phyloP scores from a whole-genome alignment of 1,140 invertebrate genomes.

The Elymnias hypermnestra region DNA sequence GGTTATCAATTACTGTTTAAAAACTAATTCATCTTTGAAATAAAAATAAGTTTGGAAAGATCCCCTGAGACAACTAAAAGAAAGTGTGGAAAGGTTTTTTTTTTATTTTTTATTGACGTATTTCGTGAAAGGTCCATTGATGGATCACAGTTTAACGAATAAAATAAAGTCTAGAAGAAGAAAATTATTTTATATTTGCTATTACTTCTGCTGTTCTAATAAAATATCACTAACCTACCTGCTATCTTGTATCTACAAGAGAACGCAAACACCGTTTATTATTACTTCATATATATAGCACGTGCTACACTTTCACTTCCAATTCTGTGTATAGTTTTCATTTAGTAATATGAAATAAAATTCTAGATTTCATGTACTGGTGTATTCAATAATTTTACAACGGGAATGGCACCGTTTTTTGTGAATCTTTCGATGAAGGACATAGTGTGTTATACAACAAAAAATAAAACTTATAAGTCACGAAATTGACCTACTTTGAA shows the following conservation, averaged over 20 bases:
- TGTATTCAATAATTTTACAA: neutral
- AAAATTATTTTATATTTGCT: neutral
- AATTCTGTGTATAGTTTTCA: no score
- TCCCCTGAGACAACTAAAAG: no score
- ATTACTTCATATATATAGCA: neutral
- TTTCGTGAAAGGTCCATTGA: neutral
- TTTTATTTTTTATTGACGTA: neutral
- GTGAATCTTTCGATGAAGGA: no score
- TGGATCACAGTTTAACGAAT: neutral
- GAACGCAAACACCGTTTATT: no score
- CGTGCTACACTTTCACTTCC: neutral
- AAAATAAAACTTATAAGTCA: neutral
- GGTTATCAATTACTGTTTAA: no score
- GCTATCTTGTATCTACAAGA: neutral
- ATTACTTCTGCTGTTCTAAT: neutral
- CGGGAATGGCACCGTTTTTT: no score
- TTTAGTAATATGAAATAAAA: neutral
- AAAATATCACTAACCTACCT: neutral
- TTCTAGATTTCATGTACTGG: neutral
- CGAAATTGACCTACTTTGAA: slow-evolving; percentile 18
- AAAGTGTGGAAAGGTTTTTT: neutral
- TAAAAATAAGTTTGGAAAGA: no score
- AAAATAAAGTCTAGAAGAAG: neutral
- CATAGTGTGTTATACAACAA: no score
- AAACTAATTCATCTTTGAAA: no score